Base-by-base conservation (phyloP, 2,888 invertebrate genomes). In the Drosophila rubida region DNA sequence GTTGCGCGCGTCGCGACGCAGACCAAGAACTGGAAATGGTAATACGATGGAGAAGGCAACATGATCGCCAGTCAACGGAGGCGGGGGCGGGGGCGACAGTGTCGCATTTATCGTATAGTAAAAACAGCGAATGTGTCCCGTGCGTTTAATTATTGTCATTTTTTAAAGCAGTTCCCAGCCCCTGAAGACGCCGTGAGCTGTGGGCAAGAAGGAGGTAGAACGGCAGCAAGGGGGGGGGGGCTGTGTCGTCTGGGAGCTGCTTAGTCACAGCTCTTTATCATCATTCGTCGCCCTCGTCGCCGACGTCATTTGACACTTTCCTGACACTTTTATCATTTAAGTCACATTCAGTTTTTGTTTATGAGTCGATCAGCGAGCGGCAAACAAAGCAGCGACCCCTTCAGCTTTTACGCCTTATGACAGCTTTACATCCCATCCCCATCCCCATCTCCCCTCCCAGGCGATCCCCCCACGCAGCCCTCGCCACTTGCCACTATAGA, bases 111-210 rank as follows among this genome's bases (percentile, higher is more conserved):
- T 53, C 8, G 32, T 32, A 37, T 37, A 66, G 59, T 39, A 62
- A 73, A 69, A 60, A 79, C 25, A 16, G 27, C 69, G 79, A 77
- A 86, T 89, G 70, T 78, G 88, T 83, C 87, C 77, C 88, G 88
- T 88, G 90, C 85, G 78, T 89, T 90, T 87, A 88, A 90, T 90
- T 89, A 82, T 80, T 69, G 67, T 87, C 70, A 78, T 78, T 80
- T 74, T 79, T 61, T 57, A 39, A 39, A 44, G 54, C 46, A 53
- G 23, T 27, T 39, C 3, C 44, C 30, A 3, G 42, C 53, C 53
- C 44, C 13, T 37, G 7, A 58, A 46, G 57, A 45, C 4, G 14
- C 23, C 1, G 22, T 11, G 11, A 8, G 30, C 5, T 44, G 51
- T 44, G 41, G 22, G 11, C 7, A 7, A 4, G 4, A 0, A 32